These are phyloP conservation scores for Proteles cristata DNA, from an alignment of 2,113 vertebrate genomes.

Conservation along the genomic window DNA sequence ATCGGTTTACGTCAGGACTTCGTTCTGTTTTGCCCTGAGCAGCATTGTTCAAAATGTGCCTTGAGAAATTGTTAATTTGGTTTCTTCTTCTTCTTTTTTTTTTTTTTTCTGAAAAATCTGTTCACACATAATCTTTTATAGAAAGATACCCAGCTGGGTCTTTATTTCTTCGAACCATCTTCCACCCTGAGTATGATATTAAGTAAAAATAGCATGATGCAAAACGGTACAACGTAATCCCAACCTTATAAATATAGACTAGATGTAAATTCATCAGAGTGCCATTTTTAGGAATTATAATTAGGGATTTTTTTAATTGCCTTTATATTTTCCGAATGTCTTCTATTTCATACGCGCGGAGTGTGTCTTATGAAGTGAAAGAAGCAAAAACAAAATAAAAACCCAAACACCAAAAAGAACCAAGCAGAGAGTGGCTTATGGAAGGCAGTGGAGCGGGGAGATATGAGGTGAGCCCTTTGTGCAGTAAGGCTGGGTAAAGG, in stretches of 20 bases:
- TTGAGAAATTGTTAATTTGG: background rate
- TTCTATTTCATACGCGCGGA: background rate
- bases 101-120: background rate
- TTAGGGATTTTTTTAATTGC: background rate
- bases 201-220: background rate
- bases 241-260: background rate
- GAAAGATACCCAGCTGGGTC: background rate
- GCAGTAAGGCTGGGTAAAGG: no score
- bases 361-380: background rate
- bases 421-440: background rate
- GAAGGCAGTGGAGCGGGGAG: background rate
- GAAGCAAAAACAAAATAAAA: background rate
- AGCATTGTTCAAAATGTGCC: background rate
- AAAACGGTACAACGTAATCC: background rate
- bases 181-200: background rate
- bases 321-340: background rate
- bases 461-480: background rate
- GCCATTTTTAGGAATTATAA: slow-evolving; percentile 13
- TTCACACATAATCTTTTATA: slow-evolving; percentile 6
- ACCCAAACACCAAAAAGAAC: background rate
- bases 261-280: background rate
- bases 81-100: no score
- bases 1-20: background rate
- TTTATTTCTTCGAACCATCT: background rate
- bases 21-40: background rate